These are phyloP conservation scores for Agrypnia vestita DNA, from an alignment of 1,140 invertebrate species.

Conservation along the genomic window DNA sequence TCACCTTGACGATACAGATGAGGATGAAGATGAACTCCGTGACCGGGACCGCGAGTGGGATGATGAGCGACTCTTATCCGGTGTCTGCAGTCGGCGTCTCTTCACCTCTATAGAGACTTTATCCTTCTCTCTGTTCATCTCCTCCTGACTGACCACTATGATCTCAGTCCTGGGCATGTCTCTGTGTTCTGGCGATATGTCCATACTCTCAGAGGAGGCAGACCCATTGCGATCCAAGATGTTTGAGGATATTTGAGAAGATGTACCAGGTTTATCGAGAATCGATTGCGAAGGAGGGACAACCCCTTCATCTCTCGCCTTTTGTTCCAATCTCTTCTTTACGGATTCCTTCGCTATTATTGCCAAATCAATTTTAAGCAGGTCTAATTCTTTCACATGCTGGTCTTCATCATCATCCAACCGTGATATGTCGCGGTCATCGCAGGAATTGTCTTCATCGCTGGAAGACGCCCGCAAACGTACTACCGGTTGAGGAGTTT, in stretches of 20 bases:
- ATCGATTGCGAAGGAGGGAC: neutral
- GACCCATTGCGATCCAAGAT: constrained; percentile 49
- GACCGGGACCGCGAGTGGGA: constrained; percentile 73
- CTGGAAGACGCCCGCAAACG: constrained; percentile 77
- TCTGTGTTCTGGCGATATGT: constrained; percentile 62
- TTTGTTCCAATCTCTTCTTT: constrained; percentile 68
- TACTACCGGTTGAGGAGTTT: constrained; percentile 73
- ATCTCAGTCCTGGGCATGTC: constrained; percentile 47
- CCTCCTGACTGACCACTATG: constrained; percentile 20
- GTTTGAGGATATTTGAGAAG: neutral
- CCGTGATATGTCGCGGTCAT: constrained; percentile 64
- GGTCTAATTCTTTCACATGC: constrained; percentile 77
- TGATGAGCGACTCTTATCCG: constrained; percentile 65
- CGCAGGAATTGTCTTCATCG: constrained; percentile 72
- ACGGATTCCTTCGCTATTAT: constrained; percentile 71
- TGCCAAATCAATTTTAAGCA: constrained; percentile 76
- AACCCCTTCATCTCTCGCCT: constrained; percentile 54
- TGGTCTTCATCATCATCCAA: constrained; percentile 64
- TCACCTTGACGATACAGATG: constrained; percentile 71
- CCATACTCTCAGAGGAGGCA: constrained; percentile 61
- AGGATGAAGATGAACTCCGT: constrained; percentile 66
- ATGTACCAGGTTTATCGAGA: constrained; percentile 28
- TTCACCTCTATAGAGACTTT: constrained; percentile 61
- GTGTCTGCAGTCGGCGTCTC: constrained; percentile 54
- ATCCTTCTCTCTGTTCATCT: constrained; percentile 58